Conservation (phyloP, 2,888 invertebrate genomes). For the Danaus chrysippus region DNA sequence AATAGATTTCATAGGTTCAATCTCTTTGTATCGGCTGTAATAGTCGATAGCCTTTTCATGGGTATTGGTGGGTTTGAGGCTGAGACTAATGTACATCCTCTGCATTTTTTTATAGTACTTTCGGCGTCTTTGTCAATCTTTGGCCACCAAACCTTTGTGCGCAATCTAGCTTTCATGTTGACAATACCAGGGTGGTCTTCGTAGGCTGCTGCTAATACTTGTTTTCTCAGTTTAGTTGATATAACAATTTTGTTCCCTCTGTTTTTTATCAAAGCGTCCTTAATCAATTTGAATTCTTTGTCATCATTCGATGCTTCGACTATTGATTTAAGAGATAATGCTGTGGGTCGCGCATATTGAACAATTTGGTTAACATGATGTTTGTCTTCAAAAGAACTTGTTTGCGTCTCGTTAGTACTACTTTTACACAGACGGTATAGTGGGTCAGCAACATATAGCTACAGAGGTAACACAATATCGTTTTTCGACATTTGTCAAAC, state of each 20-base stretch:
- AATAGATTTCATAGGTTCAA: conserved; percentile 20
- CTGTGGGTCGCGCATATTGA: no score
- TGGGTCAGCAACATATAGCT: not conserved
- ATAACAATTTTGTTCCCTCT: not conserved
- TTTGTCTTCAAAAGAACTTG: not conserved
- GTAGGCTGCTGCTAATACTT: not conserved
- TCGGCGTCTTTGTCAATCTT: conserved; percentile 28
- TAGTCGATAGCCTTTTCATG: conserved; percentile 30
- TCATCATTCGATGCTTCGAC: not conserved
- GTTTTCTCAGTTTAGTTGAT: not conserved
- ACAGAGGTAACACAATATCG: conserved; percentile 10
- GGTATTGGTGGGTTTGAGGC: conserved; percentile 22
- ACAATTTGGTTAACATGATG: not conserved
- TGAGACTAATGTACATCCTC: conserved; percentile 29
- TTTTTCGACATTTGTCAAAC: conserved; percentile 6
- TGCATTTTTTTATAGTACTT: conserved; percentile 22
- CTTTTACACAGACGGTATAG: not conserved
- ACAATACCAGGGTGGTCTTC: conserved; percentile 9
- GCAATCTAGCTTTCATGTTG: conserved; percentile 25
- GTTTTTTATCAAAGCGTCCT: not conserved
- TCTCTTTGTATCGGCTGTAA: conserved; percentile 30
- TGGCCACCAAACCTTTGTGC: conserved; percentile 33
- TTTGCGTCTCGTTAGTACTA: not conserved
- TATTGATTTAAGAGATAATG: not conserved
- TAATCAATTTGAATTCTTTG: not conserved